Evolutionary conservation across 1,140 invertebrate genomes (phyloP), one percentile per base, ranked within the genome.

Genomic region (Drosophila novamexicana): DNA sequence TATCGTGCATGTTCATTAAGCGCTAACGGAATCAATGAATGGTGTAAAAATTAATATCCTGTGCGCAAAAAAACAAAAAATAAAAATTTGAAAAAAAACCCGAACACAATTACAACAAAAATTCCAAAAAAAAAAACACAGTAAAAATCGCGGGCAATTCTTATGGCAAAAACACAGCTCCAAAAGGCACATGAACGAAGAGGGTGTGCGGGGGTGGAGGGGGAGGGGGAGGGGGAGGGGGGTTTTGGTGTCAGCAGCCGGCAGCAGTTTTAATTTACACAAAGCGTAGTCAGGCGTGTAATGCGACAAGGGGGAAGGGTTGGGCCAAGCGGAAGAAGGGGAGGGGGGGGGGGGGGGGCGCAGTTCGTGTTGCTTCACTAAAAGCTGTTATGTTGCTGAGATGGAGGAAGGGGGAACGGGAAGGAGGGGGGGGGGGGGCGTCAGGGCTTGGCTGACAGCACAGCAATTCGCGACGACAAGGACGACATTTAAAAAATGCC

Each of bases 21-120:
- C 66, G 75, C 84, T 72, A 78, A 78, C 84, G 74, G 79, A 91
- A 88, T 81, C 90, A 91, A 91, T 91, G 90, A 91, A 91, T 91
- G 90, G 82, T 91, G 90, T 91, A 91, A 91, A 91, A 91, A 91
- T 91, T 91, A 91, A 91, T 91, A 91, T 91, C 90, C 90, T 91
- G 90, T 64, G 64, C 44, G 42, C 18, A 72, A 50, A 57, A 29
- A 64, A 66, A 39, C 45, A 12, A 63, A 59, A 39, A 45, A 44
- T 1, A 1, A 18, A 18, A 18, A 18, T 1, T 1, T 0, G 36
- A 49, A 12, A 63, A 59, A 39, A 45, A 44, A 32, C 3, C 4
- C 22, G 4, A 56, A 37, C 1, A 59, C 47, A 47, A 29, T 37
- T 16, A 36, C 32, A 12, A 32, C 14, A 56, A 32, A 39, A 47